These are phyloP conservation scores for Poliocrania exsul DNA, from an alignment of 2,797 vertebrate genomes.

Conservation along the genomic window DNA sequence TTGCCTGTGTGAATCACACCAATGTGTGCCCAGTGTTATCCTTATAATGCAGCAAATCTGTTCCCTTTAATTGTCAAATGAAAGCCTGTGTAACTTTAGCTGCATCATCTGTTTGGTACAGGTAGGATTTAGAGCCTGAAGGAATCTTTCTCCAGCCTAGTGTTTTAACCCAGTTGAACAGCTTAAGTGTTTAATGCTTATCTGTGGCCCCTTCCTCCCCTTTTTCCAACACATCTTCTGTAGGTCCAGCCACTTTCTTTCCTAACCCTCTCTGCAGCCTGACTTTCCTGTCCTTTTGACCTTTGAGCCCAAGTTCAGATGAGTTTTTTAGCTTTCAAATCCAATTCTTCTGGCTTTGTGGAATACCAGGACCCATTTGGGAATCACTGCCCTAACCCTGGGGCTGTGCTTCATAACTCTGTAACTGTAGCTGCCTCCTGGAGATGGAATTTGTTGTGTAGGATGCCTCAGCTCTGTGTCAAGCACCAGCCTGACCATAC, in stretches of 20 bases:
- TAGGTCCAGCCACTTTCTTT: background rate
- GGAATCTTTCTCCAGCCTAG: background rate
- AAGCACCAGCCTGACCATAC: background rate
- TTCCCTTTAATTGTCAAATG: background rate
- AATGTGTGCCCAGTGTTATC: fast-evolving
- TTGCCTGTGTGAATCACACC: background rate
- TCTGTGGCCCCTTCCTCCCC: background rate
- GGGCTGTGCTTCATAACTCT: background rate
- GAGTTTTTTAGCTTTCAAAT: background rate
- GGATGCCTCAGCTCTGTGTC: background rate
- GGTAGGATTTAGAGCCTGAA: background rate
- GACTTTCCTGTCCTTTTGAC: background rate
- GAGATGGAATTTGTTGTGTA: background rate
- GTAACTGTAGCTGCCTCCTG: background rate
- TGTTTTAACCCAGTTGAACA: background rate
- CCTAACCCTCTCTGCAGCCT: background rate
- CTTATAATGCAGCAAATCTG: background rate
- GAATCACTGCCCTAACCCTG: background rate
- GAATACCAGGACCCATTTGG: background rate
- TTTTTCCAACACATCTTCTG: background rate
- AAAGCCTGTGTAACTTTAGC: background rate
- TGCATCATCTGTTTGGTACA: background rate
- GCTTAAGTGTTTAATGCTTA: background rate
- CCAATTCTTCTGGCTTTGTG: background rate
- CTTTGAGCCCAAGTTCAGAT: background rate